Evolutionary conservation across 2,888 invertebrate genomes (phyloP).

Genomic region (Ypsolopha sequella): DNA sequence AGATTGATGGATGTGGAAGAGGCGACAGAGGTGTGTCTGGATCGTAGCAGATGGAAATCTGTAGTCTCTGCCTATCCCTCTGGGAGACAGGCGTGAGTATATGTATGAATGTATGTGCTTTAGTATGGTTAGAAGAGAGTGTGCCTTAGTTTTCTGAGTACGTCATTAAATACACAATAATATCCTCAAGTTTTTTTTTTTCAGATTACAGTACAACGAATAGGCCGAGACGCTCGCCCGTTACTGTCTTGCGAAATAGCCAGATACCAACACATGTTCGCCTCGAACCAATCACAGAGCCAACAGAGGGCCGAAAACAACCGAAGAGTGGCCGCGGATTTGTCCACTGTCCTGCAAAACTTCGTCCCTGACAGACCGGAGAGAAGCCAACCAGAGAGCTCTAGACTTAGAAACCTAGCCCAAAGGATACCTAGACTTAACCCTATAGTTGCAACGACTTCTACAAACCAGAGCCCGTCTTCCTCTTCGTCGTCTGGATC

Average conservation of each 20-base stretch:
- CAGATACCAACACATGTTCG: slow-evolving; percentile 54
- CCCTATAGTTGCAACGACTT: slow-evolving; percentile 23
- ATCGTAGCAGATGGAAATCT: too few species aligned
- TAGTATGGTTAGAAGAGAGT: too few species aligned
- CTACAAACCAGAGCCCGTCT: slow-evolving; percentile 10
- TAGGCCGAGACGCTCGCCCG: slow-evolving; percentile 69
- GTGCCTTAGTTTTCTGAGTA: too few species aligned
- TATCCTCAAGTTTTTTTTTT: too few species aligned
- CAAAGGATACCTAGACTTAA: slow-evolving; percentile 45
- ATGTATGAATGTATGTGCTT: too few species aligned
- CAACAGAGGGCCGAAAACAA: slow-evolving; percentile 14
- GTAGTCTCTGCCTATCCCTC: too few species aligned
- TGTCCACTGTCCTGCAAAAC: slow-evolving; percentile 14
- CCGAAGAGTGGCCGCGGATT: slow-evolving; percentile 20
- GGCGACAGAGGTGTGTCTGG: too few species aligned
- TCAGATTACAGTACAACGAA: slow-evolving; percentile 67
- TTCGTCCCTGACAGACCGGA: slow-evolving; percentile 29
- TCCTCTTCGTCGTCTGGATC: slow-evolving; percentile 10
- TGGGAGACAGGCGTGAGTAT: too few species aligned
- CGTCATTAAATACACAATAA: too few species aligned
- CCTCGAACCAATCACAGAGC: slow-evolving; percentile 24
- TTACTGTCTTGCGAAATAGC: slow-evolving; percentile 63
- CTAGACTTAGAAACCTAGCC: slow-evolving; percentile 38
- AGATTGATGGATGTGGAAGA: too few species aligned
- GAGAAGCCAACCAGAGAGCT: slow-evolving; percentile 30